Conservation (phyloP, 1,140 invertebrate genomes). For the Drosophila subobscura region DNA sequence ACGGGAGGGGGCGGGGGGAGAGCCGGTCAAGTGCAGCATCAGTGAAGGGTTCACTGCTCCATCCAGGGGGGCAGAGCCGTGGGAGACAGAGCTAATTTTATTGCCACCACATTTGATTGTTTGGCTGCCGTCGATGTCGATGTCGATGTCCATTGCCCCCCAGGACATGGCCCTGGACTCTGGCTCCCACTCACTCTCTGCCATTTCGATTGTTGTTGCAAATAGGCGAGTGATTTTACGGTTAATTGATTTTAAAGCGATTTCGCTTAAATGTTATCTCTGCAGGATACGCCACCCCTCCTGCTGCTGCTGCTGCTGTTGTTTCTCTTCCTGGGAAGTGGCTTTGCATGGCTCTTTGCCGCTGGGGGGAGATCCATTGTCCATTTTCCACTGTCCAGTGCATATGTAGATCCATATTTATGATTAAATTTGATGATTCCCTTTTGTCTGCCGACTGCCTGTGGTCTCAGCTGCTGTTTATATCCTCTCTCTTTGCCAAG, state of each 20-base stretch:
- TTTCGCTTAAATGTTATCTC: slow-evolving; percentile 82
- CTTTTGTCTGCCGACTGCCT: background rate
- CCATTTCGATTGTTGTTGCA: slow-evolving; percentile 65
- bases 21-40: slow-evolving; percentile 56
- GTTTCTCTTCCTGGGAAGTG: slow-evolving; percentile 7
- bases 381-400: slow-evolving; percentile 8
- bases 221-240: slow-evolving; percentile 82
- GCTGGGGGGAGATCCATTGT: slow-evolving; percentile 1
- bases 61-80: no score
- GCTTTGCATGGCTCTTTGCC: background rate
- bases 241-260: slow-evolving; percentile 83
- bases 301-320: slow-evolving; percentile 26
- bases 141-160: slow-evolving; percentile 38
- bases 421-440: slow-evolving; percentile 31
- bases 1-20: background rate
- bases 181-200: background rate
- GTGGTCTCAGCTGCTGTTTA: background rate
- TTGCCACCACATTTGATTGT: slow-evolving; percentile 78
- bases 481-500: background rate
- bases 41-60: slow-evolving; percentile 24
- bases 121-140: slow-evolving; percentile 26
- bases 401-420: no score
- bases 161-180: slow-evolving; percentile 30
- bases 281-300: slow-evolving; percentile 20
- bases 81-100: slow-evolving; percentile 60